Evolutionary conservation across 1,140 invertebrate genomes (phyloP), one percentile per base, ranked within the genome.

Genomic region (Drosophila kohkoa): DNA sequence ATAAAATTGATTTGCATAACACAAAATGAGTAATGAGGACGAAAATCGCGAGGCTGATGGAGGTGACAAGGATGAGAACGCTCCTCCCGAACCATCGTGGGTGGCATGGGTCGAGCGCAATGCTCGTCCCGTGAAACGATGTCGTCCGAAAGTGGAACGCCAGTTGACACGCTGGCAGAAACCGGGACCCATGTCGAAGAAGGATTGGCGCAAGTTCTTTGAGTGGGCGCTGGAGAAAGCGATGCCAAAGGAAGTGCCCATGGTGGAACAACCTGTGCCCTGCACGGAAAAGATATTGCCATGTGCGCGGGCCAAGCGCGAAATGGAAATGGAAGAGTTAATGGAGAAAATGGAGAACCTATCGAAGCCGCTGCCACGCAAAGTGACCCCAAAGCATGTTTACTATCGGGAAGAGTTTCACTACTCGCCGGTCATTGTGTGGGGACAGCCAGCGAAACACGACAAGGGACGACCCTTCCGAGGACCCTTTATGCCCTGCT

Each of bases 381-480:
- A 74, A 25, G 45, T 69, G 3, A 81, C 77, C 1, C 52, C 67
- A 1, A 91, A 91, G 32, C 71, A 75, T 15, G 35, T 62, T 15
- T 58, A 49, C 6, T 5, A n/a, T 2, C 13, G 51, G 1, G 70
- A 70, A 5, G 20, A 46, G 0, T 69, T 72, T 20, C 7, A 83
- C 0, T 86, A 82, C 32, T 82, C 70, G 0, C 89, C 89, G 1
- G 60, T 75, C 1, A 91, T 91, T 16, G 69, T 86, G 2, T 80
- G 77, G 65, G 82, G 86, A 2, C 54, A 91, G 43, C 81, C 83
- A 5, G 43, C 89, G 0, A 55, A 45, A 1, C 79, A 70, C 8
- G 89, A 91, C 58, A 73, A 75, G 5, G 89, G 88, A 2, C 81
- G 89, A 7, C 89, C 89, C 11, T 89, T 91, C 16, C 0, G 32